Evolutionary conservation across 37 sponge, comb jelly and placozoan species (phyloP).

Genomic region (Bolinopsis microptera): DNA sequence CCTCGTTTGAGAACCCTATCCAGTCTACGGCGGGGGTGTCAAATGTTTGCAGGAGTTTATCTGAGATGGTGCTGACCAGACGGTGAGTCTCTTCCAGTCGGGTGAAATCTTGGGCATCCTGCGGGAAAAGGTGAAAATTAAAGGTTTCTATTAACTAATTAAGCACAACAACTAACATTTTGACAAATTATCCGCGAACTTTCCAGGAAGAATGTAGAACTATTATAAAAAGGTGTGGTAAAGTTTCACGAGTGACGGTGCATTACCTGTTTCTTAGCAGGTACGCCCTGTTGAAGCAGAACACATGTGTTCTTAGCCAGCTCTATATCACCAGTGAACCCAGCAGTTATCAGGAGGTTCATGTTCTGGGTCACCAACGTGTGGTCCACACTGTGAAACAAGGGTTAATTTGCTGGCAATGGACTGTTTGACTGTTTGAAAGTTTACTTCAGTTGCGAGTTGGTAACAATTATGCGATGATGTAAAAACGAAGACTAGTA

Average conservation of each 20-base stretch:
- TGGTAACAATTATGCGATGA: too few relatives aligned
- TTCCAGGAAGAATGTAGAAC: too few relatives aligned
- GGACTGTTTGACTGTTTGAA: too few relatives aligned
- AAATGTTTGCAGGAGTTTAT: neutral
- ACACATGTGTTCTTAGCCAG: constrained; percentile 34
- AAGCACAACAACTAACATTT: too few relatives aligned
- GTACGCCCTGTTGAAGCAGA: constrained; percentile 18
- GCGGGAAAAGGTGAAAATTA: too few relatives aligned
- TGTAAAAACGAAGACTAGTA: too few relatives aligned
- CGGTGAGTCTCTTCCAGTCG: constrained; percentile 32
- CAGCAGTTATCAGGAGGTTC: constrained; percentile 1
- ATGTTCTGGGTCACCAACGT: constrained; percentile 27
- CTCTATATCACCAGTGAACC: neutral
- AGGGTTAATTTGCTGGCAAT: too few relatives aligned
- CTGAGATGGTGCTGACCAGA: neutral
- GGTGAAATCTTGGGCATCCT: neutral
- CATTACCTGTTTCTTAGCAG: neutral
- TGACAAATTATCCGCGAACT: too few relatives aligned
- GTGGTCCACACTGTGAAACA: neutral
- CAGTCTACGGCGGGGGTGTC: constrained; percentile 67
- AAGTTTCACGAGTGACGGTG: too few relatives aligned
- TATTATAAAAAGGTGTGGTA: too few relatives aligned
- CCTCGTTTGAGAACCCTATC: constrained; percentile 82
- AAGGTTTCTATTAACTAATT: neutral
- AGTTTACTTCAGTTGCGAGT: too few relatives aligned